phyloP scores from a whole-genome alignment of 2,888 invertebrate species.

The Cosmia pyralina region DNA sequence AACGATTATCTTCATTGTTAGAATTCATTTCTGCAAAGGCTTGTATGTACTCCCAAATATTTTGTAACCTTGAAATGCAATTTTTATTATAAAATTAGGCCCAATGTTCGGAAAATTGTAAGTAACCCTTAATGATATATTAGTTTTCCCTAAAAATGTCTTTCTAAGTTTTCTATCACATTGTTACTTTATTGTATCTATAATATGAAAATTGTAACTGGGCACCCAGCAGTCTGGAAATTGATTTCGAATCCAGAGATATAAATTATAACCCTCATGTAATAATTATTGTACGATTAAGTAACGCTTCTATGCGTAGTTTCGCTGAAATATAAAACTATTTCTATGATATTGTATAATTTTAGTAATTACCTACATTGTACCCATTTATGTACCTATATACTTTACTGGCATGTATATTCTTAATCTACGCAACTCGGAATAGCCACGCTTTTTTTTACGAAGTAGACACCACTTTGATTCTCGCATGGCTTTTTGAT shows the following conservation, averaged over 20 bases:
- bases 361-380: slow-evolving; percentile 87
- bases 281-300: slow-evolving; percentile 86
- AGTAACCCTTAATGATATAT: slow-evolving; percentile 45
- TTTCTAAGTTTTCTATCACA: slow-evolving; percentile 27
- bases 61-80: slow-evolving; percentile 65
- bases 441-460: slow-evolving; percentile 84
- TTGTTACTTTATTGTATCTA: slow-evolving; percentile 51
- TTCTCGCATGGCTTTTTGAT: slow-evolving; percentile 87
- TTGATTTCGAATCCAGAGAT: slow-evolving; percentile 83
- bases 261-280: slow-evolving; percentile 82
- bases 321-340: slow-evolving; percentile 84
- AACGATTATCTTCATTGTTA: slow-evolving; percentile 82
- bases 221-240: slow-evolving; percentile 83
- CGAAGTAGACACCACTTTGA: slow-evolving; percentile 72
- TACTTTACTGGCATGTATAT: slow-evolving; percentile 86
- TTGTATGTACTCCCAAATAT: slow-evolving; percentile 77
- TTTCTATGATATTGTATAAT: slow-evolving; percentile 87
- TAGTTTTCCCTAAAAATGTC: slow-evolving; percentile 40
- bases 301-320: slow-evolving; percentile 88
- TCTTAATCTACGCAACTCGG: slow-evolving; percentile 82
- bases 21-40: slow-evolving; percentile 84
- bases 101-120: slow-evolving; percentile 59
- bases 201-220: slow-evolving; percentile 64
- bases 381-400: slow-evolving; percentile 87
- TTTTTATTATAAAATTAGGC: slow-evolving; percentile 60